phyloP scores from a whole-genome alignment of 2,888 invertebrate genomes.

The Andrena trimmerana region DNA sequence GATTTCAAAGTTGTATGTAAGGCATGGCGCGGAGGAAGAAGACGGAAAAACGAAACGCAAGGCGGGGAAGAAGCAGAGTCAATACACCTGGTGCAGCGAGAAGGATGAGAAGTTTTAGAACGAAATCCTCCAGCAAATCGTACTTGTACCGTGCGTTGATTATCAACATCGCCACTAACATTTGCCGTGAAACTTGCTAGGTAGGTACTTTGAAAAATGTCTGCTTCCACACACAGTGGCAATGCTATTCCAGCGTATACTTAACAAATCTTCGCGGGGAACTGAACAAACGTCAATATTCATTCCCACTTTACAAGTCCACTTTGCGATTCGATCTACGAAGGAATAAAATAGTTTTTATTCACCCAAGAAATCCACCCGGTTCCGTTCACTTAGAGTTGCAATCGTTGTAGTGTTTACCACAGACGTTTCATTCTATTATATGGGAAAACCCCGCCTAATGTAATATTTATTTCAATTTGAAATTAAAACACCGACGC shows the following conservation, averaged over 20 bases:
- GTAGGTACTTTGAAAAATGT: background rate
- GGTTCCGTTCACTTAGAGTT: background rate
- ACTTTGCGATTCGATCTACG: background rate
- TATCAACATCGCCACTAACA: slow-evolving; percentile 1
- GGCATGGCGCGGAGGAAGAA: background rate
- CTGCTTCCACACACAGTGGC: background rate
- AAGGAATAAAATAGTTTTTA: background rate
- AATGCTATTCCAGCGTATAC: background rate
- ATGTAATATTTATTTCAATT: background rate
- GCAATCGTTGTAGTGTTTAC: background rate
- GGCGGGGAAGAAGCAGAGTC: slow-evolving; percentile 12
- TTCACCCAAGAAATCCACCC: background rate
- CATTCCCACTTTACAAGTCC: background rate
- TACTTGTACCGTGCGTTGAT: background rate
- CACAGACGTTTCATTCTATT: background rate
- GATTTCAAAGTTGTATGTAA: slow-evolving; percentile 36
- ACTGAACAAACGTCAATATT: background rate
- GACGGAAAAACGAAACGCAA: background rate
- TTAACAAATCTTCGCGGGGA: background rate
- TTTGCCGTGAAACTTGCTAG: background rate
- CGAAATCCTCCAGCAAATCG: slow-evolving; percentile 14
- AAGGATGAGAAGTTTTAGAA: slow-evolving; percentile 9
- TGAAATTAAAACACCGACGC: background rate
- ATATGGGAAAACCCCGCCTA: background rate
- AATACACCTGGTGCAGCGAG: slow-evolving; percentile 17